Percentiles rank a stretch among this genome's conserved stretches.
These are phyloP conservation scores for Neocrepidodera transversa DNA, from an alignment of 2,888 invertebrate genomes.

Conservation along the genomic window DNA sequence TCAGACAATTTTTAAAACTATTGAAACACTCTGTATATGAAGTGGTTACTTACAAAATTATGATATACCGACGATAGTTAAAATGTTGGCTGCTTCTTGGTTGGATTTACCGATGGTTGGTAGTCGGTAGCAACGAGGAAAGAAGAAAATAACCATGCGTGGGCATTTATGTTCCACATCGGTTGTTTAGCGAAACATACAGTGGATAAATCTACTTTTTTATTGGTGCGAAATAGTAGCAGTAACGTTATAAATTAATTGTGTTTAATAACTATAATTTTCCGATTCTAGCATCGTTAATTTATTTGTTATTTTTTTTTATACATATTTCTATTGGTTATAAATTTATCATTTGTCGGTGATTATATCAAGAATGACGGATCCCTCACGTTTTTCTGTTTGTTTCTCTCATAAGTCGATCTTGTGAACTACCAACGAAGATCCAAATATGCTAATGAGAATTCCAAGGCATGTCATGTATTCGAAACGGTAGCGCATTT, in stretches of 20 bases:
- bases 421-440: no score
- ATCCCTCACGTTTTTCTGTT: no score
- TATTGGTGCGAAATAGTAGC: slow-evolving; percentile 31
- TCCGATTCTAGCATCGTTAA: background rate
- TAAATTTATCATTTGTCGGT: no score
- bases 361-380: no score
- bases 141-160: slow-evolving; percentile 49
- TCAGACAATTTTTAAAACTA: no score
- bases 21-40: no score
- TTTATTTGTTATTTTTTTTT: no score
- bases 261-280: slow-evolving; percentile 3
- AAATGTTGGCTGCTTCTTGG: slow-evolving; percentile 3
- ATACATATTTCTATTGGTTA: no score
- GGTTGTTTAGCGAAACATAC: slow-evolving; percentile 50
- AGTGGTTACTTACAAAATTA: background rate
- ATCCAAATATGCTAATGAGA: slow-evolving; percentile 8
- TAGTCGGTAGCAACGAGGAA: slow-evolving; percentile 49
- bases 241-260: slow-evolving; percentile 35
- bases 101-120: slow-evolving; percentile 4
- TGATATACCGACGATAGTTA: slow-evolving; percentile 1
- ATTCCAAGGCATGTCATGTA: slow-evolving; percentile 12
- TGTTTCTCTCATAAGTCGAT: no score
- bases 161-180: slow-evolving; percentile 52
- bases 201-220: slow-evolving; percentile 45
- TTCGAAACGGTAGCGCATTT: slow-evolving; percentile 15